A percentile compares a stretch with the other conserved stretches of the same genome.
Evolutionary conservation across 2,113 vertebrate species (phyloP).

Genomic region (Glareola pratincola): DNA sequence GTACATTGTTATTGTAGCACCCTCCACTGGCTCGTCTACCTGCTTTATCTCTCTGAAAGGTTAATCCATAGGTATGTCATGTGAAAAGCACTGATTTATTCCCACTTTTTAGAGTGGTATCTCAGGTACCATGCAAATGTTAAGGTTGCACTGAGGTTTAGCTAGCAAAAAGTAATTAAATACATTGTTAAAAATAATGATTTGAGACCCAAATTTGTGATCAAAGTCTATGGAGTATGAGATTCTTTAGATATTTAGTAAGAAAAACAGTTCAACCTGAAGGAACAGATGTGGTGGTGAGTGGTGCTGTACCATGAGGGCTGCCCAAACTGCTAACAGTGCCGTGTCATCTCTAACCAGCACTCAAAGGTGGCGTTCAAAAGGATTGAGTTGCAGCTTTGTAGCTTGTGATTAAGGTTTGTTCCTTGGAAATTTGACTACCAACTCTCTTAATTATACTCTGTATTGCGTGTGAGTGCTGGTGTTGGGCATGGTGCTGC

Average conservation of each 20-base stretch:
- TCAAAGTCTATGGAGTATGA: background rate
- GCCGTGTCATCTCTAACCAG: background rate
- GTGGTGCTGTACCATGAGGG: background rate
- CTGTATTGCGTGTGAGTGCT: background rate
- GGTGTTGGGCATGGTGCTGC: background rate
- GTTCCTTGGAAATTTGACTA: background rate
- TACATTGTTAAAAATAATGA: background rate
- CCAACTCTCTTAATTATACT: background rate
- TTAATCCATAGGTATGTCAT: background rate
- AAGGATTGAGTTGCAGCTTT: background rate
- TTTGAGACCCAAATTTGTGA: background rate
- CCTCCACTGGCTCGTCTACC: background rate
- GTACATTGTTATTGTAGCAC: background rate
- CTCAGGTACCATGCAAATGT: background rate
- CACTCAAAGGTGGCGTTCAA: background rate
- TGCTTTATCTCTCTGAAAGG: background rate
- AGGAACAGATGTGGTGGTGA: background rate
- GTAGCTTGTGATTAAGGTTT: background rate
- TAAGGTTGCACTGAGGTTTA: background rate
- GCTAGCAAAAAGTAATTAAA: background rate
- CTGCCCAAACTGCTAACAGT: background rate
- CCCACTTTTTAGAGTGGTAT: background rate
- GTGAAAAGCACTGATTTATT: background rate
- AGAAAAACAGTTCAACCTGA: background rate
- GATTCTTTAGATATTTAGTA: background rate